These are phyloP conservation scores for Achlya flavicornis DNA, from an alignment of 2,888 invertebrate genomes.

Conservation along the genomic window DNA sequence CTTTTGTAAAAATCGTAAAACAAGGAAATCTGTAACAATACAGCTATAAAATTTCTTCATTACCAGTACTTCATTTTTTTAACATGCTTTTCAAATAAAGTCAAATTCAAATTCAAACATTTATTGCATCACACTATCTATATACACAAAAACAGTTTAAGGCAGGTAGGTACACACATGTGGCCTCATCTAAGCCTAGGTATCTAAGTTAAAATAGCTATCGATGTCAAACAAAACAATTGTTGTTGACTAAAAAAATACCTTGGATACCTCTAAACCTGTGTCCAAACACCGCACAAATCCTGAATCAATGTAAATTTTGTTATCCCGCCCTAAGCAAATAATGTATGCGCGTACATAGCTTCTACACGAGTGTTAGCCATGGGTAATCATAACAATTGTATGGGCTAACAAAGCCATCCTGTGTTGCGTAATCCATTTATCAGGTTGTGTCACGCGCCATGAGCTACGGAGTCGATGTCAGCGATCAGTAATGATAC, in stretches of 20 bases:
- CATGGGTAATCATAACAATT: slow-evolving; percentile 7
- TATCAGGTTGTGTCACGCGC: slow-evolving; percentile 50
- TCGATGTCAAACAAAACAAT: not conserved
- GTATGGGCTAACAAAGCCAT: slow-evolving; percentile 23
- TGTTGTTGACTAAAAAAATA: not conserved
- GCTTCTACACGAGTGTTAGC: slow-evolving; percentile 3
- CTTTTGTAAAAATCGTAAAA: slow-evolving; percentile 1
- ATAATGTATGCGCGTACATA: slow-evolving; percentile 4
- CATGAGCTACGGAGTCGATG: slow-evolving; percentile 43
- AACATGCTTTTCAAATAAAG: too few relatives aligned
- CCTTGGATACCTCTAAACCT: not conserved
- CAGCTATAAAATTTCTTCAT: not conserved
- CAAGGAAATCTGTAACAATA: not conserved
- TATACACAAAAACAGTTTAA: too few relatives aligned
- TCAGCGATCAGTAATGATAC: slow-evolving; percentile 24
- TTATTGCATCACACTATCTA: too few relatives aligned
- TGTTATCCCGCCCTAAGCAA: slow-evolving; percentile 6
- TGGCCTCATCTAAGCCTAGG: too few relatives aligned
- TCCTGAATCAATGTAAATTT: slow-evolving; percentile 9
- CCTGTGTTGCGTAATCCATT: slow-evolving; percentile 37
- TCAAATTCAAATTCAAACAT: too few relatives aligned
- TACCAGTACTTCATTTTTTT: not conserved
- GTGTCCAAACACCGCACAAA: slow-evolving; percentile 1
- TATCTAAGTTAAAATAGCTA: not conserved
- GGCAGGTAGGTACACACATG: too few relatives aligned